Conservation (phyloP, 2,888 invertebrate species). For the Pinctada fucata region DNA sequence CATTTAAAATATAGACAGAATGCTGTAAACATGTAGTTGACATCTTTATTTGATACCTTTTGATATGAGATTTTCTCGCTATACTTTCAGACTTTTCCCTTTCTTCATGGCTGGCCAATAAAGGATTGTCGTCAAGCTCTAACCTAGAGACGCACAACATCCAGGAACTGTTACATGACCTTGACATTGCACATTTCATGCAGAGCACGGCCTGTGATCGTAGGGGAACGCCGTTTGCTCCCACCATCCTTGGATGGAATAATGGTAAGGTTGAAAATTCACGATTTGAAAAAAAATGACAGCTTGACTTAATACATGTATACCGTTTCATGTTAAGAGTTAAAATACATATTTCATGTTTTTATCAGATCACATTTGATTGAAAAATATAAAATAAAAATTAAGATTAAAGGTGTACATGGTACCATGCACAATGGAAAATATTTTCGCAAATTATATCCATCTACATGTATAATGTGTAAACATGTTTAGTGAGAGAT, state of each 20-base stretch:
- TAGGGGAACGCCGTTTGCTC: slow-evolving; percentile 13
- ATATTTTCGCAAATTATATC: too few relatives aligned
- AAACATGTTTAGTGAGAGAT: too few relatives aligned
- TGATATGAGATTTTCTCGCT: not conserved
- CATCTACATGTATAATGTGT: too few relatives aligned
- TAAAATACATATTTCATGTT: too few relatives aligned
- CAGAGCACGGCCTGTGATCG: slow-evolving; percentile 17
- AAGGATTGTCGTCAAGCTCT: slow-evolving; percentile 8
- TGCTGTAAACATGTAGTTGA: too few relatives aligned
- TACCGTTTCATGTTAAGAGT: too few relatives aligned
- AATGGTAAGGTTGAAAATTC: slow-evolving; percentile 8
- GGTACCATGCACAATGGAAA: too few relatives aligned
- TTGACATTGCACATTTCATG: slow-evolving; percentile 32
- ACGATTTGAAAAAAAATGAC: not conserved
- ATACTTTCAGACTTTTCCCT: slow-evolving; percentile 30
- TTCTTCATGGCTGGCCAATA: slow-evolving; percentile 6
- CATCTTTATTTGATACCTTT: too few relatives aligned
- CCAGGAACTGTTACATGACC: slow-evolving; percentile 28
- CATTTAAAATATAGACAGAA: not conserved
- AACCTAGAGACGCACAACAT: slow-evolving; percentile 17
- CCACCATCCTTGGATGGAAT: slow-evolving; percentile 23
- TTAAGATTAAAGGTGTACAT: too few relatives aligned
- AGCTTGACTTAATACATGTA: not conserved
- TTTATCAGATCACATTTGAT: too few relatives aligned
- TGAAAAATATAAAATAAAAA: too few relatives aligned